A percentile compares a stretch with the other conserved stretches of the same genome.
Conservation (phyloP, 2,113 vertebrate genomes). For the Carlito syrichta region DNA sequence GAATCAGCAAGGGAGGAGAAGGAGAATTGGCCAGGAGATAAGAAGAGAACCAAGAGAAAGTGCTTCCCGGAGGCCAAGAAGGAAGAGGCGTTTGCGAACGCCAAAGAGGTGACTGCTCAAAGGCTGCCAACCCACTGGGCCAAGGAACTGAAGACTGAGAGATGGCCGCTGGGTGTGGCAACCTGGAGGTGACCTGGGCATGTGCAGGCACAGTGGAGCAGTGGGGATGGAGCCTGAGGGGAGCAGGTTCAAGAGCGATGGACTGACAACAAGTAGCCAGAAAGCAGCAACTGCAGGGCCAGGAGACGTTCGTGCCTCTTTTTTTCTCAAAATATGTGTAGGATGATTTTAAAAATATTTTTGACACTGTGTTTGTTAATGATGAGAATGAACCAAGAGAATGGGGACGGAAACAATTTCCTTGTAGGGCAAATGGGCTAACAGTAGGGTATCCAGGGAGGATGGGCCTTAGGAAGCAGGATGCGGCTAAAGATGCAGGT, state of each 20-base stretch:
- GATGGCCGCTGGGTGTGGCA: neutral
- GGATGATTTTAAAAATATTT: neutral
- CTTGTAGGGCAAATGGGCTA: neutral
- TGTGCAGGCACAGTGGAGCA: too few species aligned
- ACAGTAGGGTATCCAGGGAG: neutral
- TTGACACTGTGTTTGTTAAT: neutral
- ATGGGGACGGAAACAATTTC: neutral
- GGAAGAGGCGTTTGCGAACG: neutral
- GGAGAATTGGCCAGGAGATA: neutral
- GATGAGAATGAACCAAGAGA: neutral
- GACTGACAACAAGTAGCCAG: neutral
- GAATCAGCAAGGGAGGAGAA: neutral
- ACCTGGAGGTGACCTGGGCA: neutral
- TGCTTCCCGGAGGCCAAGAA: neutral
- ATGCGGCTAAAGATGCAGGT: neutral
- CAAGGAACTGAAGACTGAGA: neutral
- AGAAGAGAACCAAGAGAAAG: neutral
- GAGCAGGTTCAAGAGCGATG: neutral
- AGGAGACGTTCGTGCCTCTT: neutral
- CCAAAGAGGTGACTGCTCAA: neutral
- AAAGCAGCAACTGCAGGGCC: neutral
- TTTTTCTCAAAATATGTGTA: neutral
- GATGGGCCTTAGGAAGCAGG: neutral
- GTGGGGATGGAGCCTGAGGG: neutral
- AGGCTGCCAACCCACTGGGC: too few species aligned